phyloP scores from a whole-genome alignment of 2,113 vertebrate species.

The Nyctereutes procyonoides region DNA sequence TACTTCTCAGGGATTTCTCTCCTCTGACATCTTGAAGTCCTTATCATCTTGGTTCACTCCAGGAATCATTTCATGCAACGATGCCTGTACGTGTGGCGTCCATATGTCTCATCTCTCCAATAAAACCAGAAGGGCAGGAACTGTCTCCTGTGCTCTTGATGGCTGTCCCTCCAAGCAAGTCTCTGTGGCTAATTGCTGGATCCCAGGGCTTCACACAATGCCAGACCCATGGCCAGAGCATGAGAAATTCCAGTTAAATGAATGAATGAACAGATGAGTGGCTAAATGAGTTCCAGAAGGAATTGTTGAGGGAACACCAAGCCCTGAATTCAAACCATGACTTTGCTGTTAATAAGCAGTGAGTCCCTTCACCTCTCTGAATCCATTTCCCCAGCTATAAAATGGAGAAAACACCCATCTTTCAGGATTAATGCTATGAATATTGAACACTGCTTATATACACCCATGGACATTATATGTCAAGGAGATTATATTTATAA shows the following conservation, averaged over 20 bases:
- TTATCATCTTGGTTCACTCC: neutral
- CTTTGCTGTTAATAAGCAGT: neutral
- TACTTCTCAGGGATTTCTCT: neutral
- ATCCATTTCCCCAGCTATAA: neutral
- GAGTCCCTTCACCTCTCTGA: neutral
- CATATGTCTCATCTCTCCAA: neutral
- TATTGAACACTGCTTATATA: neutral
- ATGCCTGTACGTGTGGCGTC: neutral
- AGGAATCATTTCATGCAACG: neutral
- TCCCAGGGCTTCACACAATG: neutral
- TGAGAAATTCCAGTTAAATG: neutral
- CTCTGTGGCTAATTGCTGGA: neutral
- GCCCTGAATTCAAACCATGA: neutral
- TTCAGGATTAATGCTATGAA: neutral
- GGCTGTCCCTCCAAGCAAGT: neutral
- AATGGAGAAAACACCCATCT: neutral
- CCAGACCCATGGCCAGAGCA: neutral
- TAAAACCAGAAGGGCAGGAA: neutral
- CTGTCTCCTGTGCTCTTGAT: neutral
- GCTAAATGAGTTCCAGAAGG: slow-evolving; percentile 39
- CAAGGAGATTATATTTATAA: neutral
- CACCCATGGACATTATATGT: neutral
- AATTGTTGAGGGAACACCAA: neutral
- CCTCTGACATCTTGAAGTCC: neutral
- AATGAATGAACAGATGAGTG: neutral